phyloP scores from a whole-genome alignment of 2,113 vertebrate genomes.

The Sprattus sprattus region DNA sequence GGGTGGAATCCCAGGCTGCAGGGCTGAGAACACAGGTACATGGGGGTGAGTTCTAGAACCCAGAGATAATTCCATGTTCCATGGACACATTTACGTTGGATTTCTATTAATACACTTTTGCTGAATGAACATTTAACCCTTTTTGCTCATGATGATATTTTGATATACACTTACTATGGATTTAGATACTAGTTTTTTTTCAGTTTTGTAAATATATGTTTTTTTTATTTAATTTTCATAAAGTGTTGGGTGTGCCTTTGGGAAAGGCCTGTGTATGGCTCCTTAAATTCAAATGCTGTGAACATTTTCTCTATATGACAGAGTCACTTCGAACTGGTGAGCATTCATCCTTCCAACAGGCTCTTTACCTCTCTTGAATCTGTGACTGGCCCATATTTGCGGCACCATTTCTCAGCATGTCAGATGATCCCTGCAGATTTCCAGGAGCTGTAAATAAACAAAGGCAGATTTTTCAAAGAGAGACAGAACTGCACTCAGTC shows the following conservation, averaged over 20 bases:
- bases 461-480: background rate
- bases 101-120: too few relatives aligned
- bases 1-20: conserved; percentile 26
- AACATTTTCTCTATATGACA: background rate
- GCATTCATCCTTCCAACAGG: background rate
- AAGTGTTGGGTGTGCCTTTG: too few relatives aligned
- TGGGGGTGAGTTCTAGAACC: background rate
- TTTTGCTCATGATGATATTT: too few relatives aligned
- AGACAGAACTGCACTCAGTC: background rate
- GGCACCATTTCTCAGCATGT: conserved; percentile 11
- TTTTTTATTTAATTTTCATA: too few relatives aligned
- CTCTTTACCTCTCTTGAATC: conserved; percentile 43
- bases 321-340: background rate
- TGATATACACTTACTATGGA: too few relatives aligned
- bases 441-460: conserved; percentile 29
- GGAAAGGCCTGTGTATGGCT: background rate
- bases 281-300: background rate
- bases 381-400: conserved; percentile 49
- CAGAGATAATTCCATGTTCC: too few relatives aligned
- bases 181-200: too few relatives aligned
- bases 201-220: too few relatives aligned
- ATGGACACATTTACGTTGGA: too few relatives aligned
- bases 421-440: conserved; percentile 26
- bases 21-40: conserved; percentile 54
- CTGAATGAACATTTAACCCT: too few relatives aligned